Conservation (phyloP, 2,888 invertebrate genomes). For the Balanococcus diminutus region DNA sequence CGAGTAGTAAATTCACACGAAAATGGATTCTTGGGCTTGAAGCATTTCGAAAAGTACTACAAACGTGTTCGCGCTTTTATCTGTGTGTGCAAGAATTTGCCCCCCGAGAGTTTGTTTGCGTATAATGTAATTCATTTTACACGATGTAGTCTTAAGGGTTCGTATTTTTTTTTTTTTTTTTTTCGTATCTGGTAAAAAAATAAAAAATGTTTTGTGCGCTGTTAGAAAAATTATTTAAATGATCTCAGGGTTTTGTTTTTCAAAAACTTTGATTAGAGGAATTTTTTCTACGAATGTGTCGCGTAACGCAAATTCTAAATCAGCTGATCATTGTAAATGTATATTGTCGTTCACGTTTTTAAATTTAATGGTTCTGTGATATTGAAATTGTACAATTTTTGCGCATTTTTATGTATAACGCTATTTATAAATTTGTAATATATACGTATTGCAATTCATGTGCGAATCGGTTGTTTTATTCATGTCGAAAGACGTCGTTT, state of each 20-base stretch:
- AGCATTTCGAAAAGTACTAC: background rate
- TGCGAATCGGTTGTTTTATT: background rate
- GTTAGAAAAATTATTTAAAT: constrained; percentile 6
- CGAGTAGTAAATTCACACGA: background rate
- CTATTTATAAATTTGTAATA: constrained; percentile 49
- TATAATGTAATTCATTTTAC: background rate
- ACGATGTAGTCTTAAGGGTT: background rate
- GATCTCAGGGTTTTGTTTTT: constrained; percentile 38
- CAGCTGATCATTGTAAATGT: background rate
- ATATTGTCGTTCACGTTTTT: constrained; percentile 29
- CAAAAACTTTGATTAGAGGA: background rate
- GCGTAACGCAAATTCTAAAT: constrained; percentile 1
- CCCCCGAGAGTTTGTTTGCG: background rate
- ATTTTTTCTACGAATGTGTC: background rate
- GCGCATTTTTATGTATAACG: constrained; percentile 47
- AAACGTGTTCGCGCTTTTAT: too few species aligned
- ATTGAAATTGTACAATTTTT: constrained; percentile 48
- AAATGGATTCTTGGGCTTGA: background rate
- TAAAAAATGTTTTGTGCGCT: background rate
- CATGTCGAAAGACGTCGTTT: too few species aligned
- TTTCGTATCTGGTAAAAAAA: too few species aligned
- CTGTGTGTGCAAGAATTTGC: too few species aligned
- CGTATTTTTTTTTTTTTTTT: background rate
- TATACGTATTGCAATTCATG: constrained; percentile 44
- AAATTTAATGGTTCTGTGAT: constrained; percentile 44